Conservation (phyloP, 2,888 invertebrate genomes). For the Limenitis camilla region DNA sequence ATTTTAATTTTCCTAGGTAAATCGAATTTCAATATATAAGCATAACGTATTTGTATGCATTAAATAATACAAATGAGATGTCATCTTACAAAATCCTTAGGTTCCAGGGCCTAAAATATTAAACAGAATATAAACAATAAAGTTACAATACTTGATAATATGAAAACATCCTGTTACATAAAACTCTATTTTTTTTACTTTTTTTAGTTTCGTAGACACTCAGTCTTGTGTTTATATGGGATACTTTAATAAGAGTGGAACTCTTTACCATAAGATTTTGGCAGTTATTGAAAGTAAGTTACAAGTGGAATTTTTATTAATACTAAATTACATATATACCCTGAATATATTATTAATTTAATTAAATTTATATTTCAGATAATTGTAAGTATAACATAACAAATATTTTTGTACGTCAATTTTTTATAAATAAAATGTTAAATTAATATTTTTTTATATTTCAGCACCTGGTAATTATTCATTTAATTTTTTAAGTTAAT, state of each 20-base stretch:
- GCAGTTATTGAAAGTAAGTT: constrained; percentile 45
- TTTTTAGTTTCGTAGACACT: constrained; percentile 42
- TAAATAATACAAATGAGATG: no score
- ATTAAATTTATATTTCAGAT: constrained; percentile 32
- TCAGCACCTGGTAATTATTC: constrained; percentile 21
- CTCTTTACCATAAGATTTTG: constrained; percentile 32
- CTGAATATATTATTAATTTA: constrained; percentile 1
- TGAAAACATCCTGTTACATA: not conserved
- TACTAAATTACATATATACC: not conserved
- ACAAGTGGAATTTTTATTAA: not conserved
- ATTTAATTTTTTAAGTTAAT: not conserved
- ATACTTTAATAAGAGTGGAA: constrained; percentile 33
- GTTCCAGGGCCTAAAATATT: no score
- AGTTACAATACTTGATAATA: no score
- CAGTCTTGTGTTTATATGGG: constrained; percentile 48
- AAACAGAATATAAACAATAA: no score
- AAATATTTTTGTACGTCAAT: not conserved
- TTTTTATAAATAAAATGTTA: not conserved
- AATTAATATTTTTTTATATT: constrained; percentile 11
- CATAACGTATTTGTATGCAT: no score
- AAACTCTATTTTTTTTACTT: not conserved
- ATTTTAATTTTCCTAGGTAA: constrained; percentile 48
- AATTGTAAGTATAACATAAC: constrained; percentile 34
- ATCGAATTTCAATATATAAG: not conserved
- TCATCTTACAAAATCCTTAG: no score